phyloP scores from a whole-genome alignment of 2,888 invertebrate species.

The Sceliomorpha sp. region DNA sequence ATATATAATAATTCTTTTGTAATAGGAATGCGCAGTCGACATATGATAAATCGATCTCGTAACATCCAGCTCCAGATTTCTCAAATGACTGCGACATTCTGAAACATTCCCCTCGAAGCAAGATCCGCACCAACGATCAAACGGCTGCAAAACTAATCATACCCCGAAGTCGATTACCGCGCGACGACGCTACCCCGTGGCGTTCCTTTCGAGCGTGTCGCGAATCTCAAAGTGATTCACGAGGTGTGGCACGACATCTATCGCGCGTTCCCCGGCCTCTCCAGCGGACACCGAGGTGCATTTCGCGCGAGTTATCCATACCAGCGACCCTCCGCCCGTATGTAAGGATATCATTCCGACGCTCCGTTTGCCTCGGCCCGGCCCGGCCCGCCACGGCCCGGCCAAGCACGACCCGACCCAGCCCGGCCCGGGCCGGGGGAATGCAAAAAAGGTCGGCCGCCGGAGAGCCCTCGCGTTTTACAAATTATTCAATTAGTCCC shows the following conservation, averaged over 20 bases:
- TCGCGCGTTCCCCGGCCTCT: constrained; percentile 47
- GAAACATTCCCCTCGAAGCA: too few relatives aligned
- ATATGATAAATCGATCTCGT: too few relatives aligned
- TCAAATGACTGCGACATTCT: too few relatives aligned
- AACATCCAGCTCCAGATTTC: too few relatives aligned
- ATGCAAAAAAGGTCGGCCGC: constrained; percentile 50
- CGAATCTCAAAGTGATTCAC: constrained; percentile 39
- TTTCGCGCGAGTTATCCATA: constrained; percentile 71
- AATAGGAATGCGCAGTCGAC: too few relatives aligned
- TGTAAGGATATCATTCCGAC: constrained; percentile 63
- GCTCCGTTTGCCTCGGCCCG: constrained; percentile 19
- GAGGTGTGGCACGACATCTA: constrained; percentile 17
- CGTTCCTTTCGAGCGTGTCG: constrained; percentile 20
- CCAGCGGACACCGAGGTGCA: constrained; percentile 61
- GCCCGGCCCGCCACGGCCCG: constrained; percentile 20
- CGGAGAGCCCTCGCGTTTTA: constrained; percentile 71
- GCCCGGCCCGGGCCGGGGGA: constrained; percentile 18
- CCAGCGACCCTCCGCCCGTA: constrained; percentile 56
- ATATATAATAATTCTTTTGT: too few relatives aligned
- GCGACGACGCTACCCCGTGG: background rate
- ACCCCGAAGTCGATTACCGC: constrained; percentile 21
- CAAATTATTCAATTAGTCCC: constrained; percentile 81
- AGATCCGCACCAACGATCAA: constrained; percentile 11
- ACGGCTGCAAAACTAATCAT: constrained; percentile 29
- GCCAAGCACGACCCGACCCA: constrained; percentile 3